phyloP scores from a whole-genome alignment of 2,888 invertebrate genomes.

The Cetonia aurata region DNA sequence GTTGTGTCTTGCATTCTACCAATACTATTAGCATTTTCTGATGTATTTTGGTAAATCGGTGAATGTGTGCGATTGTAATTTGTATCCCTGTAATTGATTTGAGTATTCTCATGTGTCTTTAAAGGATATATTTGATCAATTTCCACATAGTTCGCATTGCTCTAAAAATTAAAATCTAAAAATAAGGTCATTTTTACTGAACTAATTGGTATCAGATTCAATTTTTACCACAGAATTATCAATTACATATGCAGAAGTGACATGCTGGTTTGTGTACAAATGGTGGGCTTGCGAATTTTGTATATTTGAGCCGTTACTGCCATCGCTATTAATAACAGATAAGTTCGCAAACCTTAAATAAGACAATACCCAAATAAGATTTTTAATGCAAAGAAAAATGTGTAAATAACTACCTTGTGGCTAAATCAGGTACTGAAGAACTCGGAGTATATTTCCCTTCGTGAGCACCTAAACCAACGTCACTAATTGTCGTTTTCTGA shows the following conservation, averaged over 20 bases:
- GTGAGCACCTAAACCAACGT: slow-evolving; percentile 80
- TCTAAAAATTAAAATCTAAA: slow-evolving; percentile 48
- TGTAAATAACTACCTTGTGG: slow-evolving; percentile 66
- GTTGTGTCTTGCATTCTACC: slow-evolving; percentile 60
- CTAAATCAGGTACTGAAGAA: slow-evolving; percentile 73
- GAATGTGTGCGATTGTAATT: slow-evolving; percentile 67
- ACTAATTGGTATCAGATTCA: neutral
- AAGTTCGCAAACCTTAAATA: slow-evolving; percentile 76
- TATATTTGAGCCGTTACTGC: slow-evolving; percentile 61
- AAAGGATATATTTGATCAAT: slow-evolving; percentile 72
- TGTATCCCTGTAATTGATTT: slow-evolving; percentile 59
- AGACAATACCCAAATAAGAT: slow-evolving; percentile 7
- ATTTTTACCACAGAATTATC: slow-evolving; percentile 67
- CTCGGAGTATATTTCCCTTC: slow-evolving; percentile 87
- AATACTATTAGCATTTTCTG: slow-evolving; percentile 47
- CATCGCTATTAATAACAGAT: slow-evolving; percentile 68
- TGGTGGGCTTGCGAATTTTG: slow-evolving; percentile 58
- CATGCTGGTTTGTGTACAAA: slow-evolving; percentile 72
- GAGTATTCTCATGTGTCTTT: slow-evolving; percentile 61
- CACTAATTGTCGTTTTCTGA: slow-evolving; percentile 74
- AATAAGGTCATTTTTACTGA: slow-evolving; percentile 36
- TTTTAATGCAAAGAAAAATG: neutral
- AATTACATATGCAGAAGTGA: slow-evolving; percentile 69
- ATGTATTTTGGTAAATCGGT: slow-evolving; percentile 71
- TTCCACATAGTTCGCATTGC: slow-evolving; percentile 69